Percentiles rank a stretch among this genome's conserved stretches.
Evolutionary conservation across 2,888 invertebrate species (phyloP).

Genomic region (Sminthurides aquaticus): DNA sequence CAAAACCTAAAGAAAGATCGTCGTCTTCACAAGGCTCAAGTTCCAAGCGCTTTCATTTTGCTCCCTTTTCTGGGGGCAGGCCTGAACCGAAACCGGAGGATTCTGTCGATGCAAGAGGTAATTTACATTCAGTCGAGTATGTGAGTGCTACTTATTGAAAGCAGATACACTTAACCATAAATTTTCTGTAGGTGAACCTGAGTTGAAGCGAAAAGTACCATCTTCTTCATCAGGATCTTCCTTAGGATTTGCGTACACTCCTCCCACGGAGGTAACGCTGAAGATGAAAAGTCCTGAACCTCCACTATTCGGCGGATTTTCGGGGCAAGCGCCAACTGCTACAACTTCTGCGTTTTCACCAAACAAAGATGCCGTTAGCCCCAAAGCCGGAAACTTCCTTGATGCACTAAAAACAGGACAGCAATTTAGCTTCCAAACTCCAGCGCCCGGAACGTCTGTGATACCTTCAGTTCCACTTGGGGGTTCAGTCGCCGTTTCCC

Average conservation of each 20-base stretch:
- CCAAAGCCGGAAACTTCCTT: slow-evolving; percentile 16
- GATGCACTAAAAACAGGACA: slow-evolving; percentile 19
- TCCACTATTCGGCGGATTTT: neutral
- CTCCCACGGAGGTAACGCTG: slow-evolving; percentile 17
- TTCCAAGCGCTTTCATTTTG: slow-evolving; percentile 17
- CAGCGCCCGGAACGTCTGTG: slow-evolving; percentile 13
- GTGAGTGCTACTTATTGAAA: neutral
- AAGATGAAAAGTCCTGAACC: slow-evolving; percentile 16
- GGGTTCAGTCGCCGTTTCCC: neutral
- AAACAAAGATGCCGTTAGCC: neutral
- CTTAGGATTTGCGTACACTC: slow-evolving; percentile 14
- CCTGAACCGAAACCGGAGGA: neutral
- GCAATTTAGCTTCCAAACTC: slow-evolving; percentile 18
- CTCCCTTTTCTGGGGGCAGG: slow-evolving; percentile 8
- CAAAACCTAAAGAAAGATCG: slow-evolving; percentile 3
- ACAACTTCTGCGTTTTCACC: neutral
- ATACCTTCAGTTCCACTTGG: slow-evolving; percentile 15
- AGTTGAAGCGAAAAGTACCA: slow-evolving; percentile 19
- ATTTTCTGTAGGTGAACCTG: slow-evolving; percentile 7
- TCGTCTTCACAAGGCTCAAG: too few species aligned
- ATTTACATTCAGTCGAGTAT: neutral
- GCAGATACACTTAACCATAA: neutral
- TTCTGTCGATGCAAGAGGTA: neutral
- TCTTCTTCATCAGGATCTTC: slow-evolving; percentile 8
- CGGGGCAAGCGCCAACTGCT: too few species aligned